Conservation (phyloP, 2,797 vertebrate species). For the Macropus fuliginosus region DNA sequence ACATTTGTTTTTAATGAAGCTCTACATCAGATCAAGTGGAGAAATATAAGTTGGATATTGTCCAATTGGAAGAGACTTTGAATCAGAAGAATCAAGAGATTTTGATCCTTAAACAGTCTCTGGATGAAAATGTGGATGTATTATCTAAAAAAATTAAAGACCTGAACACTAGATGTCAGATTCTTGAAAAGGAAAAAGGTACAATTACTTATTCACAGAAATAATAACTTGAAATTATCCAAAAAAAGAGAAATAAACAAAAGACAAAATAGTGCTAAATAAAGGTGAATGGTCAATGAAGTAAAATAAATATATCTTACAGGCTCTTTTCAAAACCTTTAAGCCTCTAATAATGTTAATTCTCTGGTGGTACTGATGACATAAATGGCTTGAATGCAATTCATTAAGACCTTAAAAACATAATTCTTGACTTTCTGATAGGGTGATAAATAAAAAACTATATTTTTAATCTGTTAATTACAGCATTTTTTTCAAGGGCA, state of each 20-base stretch:
- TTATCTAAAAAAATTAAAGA: slow-evolving; percentile 88
- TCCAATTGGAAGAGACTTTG: slow-evolving; percentile 84
- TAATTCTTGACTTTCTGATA: slow-evolving; percentile 27
- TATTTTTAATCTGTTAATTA: background rate
- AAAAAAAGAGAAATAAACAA: background rate
- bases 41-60: slow-evolving; percentile 85
- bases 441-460: slow-evolving; percentile 24
- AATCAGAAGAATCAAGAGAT: slow-evolving; percentile 90
- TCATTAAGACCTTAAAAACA: background rate
- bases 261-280: background rate
- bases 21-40: slow-evolving; percentile 85
- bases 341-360: slow-evolving; percentile 1
- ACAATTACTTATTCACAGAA: slow-evolving; percentile 45
- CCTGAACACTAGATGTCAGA: slow-evolving; percentile 87
- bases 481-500: background rate
- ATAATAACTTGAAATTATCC: background rate
- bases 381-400: slow-evolving; percentile 40
- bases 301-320: background rate
- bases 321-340: slow-evolving; percentile 14
- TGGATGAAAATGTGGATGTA: slow-evolving; percentile 87
- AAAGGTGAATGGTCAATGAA: slow-evolving; percentile 22
- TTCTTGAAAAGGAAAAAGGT: slow-evolving; percentile 92
- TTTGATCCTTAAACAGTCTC: slow-evolving; percentile 85
- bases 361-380: slow-evolving; percentile 13
- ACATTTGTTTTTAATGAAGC: slow-evolving; percentile 81